Evolutionary conservation across 2,888 invertebrate species (phyloP).

Genomic region (Dicyrtomina minuta): DNA sequence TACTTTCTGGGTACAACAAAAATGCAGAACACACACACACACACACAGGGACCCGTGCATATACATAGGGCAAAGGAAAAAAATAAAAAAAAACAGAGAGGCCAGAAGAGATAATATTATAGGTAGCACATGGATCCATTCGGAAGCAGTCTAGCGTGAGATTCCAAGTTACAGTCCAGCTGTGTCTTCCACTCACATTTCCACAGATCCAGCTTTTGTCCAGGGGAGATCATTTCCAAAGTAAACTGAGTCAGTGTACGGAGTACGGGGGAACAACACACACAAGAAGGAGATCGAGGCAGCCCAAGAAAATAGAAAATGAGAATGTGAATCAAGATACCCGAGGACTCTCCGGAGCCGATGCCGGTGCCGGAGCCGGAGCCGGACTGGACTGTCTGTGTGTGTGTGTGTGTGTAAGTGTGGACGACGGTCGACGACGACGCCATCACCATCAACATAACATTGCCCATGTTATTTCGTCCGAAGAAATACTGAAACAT

Average conservation of each 20-base stretch:
- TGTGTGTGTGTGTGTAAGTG: too few species aligned
- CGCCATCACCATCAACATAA: too few species aligned
- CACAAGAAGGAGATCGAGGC: background rate
- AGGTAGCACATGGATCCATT: constrained; percentile 32
- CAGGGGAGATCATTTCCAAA: constrained; percentile 37
- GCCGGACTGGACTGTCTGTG: too few species aligned
- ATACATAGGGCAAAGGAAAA: background rate
- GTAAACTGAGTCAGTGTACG: background rate
- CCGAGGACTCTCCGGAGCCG: background rate
- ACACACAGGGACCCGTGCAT: background rate
- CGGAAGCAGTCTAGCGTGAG: constrained; percentile 36
- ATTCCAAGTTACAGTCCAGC: constrained; percentile 43
- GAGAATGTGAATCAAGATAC: background rate
- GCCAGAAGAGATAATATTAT: constrained; percentile 18
- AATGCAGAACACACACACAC: background rate
- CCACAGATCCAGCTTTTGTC: constrained; percentile 42
- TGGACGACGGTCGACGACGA: too few species aligned
- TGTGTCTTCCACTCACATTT: constrained; percentile 40
- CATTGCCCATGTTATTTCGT: too few species aligned
- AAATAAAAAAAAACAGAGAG: background rate
- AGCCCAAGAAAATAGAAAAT: too few species aligned
- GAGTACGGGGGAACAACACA: background rate
- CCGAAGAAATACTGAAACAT: too few species aligned
- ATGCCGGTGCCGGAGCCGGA: too few species aligned
- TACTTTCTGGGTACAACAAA: too few species aligned